Percentiles rank a stretch among this genome's conserved stretches.
These are phyloP conservation scores for Hirtodrosophila histrioides DNA, from an alignment of 2,888 invertebrate species.

Conservation along the genomic window DNA sequence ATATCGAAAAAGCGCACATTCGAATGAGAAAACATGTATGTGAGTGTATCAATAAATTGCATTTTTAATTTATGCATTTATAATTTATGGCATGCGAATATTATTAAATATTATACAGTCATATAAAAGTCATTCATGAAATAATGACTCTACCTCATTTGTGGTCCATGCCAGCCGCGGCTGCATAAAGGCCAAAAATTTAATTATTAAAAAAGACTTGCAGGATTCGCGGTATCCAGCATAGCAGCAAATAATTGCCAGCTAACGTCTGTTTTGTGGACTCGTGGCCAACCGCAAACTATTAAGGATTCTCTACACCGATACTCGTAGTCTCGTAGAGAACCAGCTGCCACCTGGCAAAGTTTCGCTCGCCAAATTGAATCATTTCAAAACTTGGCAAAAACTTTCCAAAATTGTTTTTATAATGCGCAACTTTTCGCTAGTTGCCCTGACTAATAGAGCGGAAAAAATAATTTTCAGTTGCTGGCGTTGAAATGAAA, in stretches of 20 bases:
- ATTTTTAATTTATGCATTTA: slow-evolving; percentile 3
- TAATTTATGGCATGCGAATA: slow-evolving; percentile 15
- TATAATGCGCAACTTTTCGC: slow-evolving; percentile 64
- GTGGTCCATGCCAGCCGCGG: slow-evolving; percentile 2
- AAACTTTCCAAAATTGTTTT: slow-evolving; percentile 71
- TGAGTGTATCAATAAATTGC: slow-evolving; percentile 5
- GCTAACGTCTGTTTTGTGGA: slow-evolving; percentile 45
- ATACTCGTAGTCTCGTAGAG: slow-evolving; percentile 22
- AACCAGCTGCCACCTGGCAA: slow-evolving; percentile 59
- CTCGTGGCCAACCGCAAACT: slow-evolving; percentile 44
- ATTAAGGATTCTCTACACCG: slow-evolving; percentile 33
- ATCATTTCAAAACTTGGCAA: slow-evolving; percentile 68
- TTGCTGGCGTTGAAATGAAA: slow-evolving; percentile 53
- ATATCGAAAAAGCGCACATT: no score
- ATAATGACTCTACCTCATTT: not conserved
- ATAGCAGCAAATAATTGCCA: slow-evolving; percentile 55
- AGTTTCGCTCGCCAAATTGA: slow-evolving; percentile 63
- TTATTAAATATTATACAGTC: slow-evolving; percentile 30
- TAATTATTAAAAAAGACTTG: slow-evolving; percentile 21
- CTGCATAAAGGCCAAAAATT: slow-evolving; percentile 9
- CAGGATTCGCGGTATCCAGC: slow-evolving; percentile 14
- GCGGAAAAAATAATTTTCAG: slow-evolving; percentile 36
- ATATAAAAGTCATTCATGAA: slow-evolving; percentile 8
- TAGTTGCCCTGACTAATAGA: slow-evolving; percentile 49
- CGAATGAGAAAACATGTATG: not conserved